Evolutionary conservation across 92 coral and sea anemone genomes (phyloP), one percentile per base, ranked within the genome.

Genomic region (Paragorgia papillata): DNA sequence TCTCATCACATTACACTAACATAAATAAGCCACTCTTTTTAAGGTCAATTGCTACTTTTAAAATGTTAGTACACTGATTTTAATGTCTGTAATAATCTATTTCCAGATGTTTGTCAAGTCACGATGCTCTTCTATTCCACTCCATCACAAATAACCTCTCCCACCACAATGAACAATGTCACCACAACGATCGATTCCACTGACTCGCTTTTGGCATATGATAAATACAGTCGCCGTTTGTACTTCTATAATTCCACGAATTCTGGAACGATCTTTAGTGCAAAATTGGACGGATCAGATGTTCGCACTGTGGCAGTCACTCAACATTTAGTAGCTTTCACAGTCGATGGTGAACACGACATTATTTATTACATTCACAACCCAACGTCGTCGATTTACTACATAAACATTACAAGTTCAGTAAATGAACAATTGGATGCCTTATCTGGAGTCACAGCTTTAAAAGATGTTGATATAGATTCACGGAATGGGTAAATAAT

Each of bases 311-410:
- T 56, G 3, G 10, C 22, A 3, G 15, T 1, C 7, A 3, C 30
- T 3, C 7, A 22, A 15, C 6, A 22, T 3, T 1, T 56, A 1
- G 6, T 22, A 22, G 3, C 1, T 7, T 71, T 71, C 25, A 14
- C 78, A n/a, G 30, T 49, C 26, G 78, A 71, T 71, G 51, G 63
- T 55, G 34, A 43, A 48, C 62, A 50, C 2, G 54, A 71, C 0
- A 35, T 53, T 3, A 33, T 71, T n/a, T 71, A 71, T 26, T 71
- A 51, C 41, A 6, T 71, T 25, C 78, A 54, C 54, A 32, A 9
- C 0, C 50, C 28, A 15, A 71, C 62, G 9, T 29, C 32, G 6
- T 14, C 12, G 0, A 55, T 71, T 31, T 28, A 51, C 39, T 32
- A 18, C 21, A 9, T 51, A 15, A 71, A 71, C 43, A 43, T 71